Base-by-base conservation (phyloP, 2,113 vertebrate species). In the Fregata magnificens region DNA sequence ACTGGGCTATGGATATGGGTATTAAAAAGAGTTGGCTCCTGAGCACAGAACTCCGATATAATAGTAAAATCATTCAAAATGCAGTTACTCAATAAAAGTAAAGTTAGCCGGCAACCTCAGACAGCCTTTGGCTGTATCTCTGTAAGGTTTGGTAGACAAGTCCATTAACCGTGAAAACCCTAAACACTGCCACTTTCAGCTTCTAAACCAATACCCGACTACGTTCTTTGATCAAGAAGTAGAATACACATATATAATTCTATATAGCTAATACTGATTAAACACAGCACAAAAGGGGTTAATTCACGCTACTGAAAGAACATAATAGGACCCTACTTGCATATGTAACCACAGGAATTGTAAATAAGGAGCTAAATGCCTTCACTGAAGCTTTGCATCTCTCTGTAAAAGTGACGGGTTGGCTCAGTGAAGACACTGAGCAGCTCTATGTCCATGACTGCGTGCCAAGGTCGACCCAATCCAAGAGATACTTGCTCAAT, bases 401-500 rank as follows among this genome's bases (percentile, higher is more conserved):
- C 99, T 73, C 98, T 98, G 98, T 99, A 99, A 92, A 99, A 99
- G 98, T 99, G 99, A 95, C 99, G 99, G 92, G 99, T 99, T 97
- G 99, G 99, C 97, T 99, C 99, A 62, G 98, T 99, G 98, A 99
- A 98, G 97, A 99, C 99, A 95, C 99, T 97, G 98, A 98, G 98
- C 89, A 98, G 97, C 95, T 99, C 98, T 93, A 99, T 99, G 98
- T 99, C 99, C 98, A 99, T 98, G 96, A 99, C 98, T 0, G 99
- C 99, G 0, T 99, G 99, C 99, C 99, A 99, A 89, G 99, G 99
- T 6, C 99, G 99, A 73, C 99, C 98, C 72, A 99, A 98, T 71
- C 99, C 99, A 29, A 99, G 98, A 44, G 99, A 99, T 42, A 99
- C 99, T 98, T 99, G 99, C 97, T 99, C 99, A 92, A 99, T 99